A percentile compares a stretch with the other conserved stretches of the same genome.
These are phyloP conservation scores for Leptatherina wallacei DNA, from an alignment of 2,797 vertebrate genomes.

Conservation along the genomic window DNA sequence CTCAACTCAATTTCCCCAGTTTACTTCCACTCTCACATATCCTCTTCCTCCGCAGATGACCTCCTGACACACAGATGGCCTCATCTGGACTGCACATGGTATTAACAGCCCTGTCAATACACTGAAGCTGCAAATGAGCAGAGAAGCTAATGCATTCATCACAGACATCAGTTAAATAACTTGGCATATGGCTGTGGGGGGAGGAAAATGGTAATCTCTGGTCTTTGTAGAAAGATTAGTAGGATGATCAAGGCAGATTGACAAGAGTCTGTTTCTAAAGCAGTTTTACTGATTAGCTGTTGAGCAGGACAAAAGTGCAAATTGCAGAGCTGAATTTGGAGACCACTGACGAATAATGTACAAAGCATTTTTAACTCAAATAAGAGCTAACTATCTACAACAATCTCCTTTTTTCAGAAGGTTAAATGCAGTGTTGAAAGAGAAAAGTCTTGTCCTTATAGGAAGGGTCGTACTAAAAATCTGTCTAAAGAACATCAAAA, in stretches of 20 bases:
- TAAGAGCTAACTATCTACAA: not conserved
- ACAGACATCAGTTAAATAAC: constrained; percentile 47
- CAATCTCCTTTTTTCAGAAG: no score
- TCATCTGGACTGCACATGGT: constrained; percentile 63
- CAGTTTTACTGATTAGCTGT: constrained; percentile 50
- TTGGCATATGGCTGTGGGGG: constrained; percentile 59
- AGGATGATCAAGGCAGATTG: constrained; percentile 52
- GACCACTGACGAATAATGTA: not conserved
- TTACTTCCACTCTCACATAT: constrained; percentile 28
- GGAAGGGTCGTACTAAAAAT: not conserved
- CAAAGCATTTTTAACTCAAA: not conserved
- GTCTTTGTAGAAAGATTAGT: constrained; percentile 64
- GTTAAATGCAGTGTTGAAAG: not conserved
- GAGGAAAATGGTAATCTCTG: constrained; percentile 61
- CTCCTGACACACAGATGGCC: constrained; percentile 35
- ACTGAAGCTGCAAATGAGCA: constrained; percentile 48
- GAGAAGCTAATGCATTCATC: constrained; percentile 52
- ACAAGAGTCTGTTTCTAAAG: constrained; percentile 44
- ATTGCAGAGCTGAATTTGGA: not conserved
- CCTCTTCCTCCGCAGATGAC: constrained; percentile 32
- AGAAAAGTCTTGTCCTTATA: not conserved
- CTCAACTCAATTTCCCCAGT: constrained; percentile 50
- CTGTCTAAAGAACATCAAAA: not conserved
- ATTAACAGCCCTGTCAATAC: constrained; percentile 54
- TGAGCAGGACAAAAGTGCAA: constrained; percentile 38